A percentile compares a stretch with the other conserved stretches of the same genome.
phyloP scores from a whole-genome alignment of 2,888 invertebrate species.

The Latheticus oryzae region DNA sequence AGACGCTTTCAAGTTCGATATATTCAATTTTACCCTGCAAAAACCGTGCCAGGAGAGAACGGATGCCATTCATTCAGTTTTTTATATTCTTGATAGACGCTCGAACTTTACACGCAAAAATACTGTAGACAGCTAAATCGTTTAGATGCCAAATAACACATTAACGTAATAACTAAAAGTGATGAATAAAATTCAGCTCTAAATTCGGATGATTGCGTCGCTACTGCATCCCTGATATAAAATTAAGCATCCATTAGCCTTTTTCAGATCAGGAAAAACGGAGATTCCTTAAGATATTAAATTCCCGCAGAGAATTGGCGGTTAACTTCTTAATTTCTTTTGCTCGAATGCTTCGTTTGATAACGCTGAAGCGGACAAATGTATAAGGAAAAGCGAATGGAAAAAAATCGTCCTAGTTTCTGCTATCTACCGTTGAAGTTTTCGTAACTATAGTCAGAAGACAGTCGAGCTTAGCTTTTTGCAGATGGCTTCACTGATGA shows the following conservation, averaged over 20 bases:
- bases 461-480: slow-evolving; percentile 1
- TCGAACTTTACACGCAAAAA: too few species aligned
- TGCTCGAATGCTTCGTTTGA: slow-evolving; percentile 48
- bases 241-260: slow-evolving; percentile 39
- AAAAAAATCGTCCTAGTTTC: slow-evolving; percentile 22
- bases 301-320: slow-evolving; percentile 50
- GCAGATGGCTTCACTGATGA: slow-evolving; percentile 1
- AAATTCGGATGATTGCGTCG: slow-evolving; percentile 47
- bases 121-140: too few species aligned
- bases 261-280: slow-evolving; percentile 27
- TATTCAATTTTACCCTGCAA: slow-evolving; percentile 35
- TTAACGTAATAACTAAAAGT: too few species aligned
- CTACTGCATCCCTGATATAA: slow-evolving; percentile 34
- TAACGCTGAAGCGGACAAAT: slow-evolving; percentile 42
- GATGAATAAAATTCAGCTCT: too few species aligned
- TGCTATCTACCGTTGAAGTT: slow-evolving; percentile 10
- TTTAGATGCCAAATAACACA: too few species aligned
- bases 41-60: slow-evolving; percentile 15
- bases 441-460: neutral
- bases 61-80: slow-evolving; percentile 29
- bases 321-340: slow-evolving; percentile 54
- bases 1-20: slow-evolving; percentile 39
- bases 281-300: slow-evolving; percentile 46
- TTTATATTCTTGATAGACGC: slow-evolving; percentile 18
- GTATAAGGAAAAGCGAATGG: slow-evolving; percentile 22